Base-by-base conservation (phyloP, 2,113 vertebrate species). In the Elephantulus edwardii region DNA sequence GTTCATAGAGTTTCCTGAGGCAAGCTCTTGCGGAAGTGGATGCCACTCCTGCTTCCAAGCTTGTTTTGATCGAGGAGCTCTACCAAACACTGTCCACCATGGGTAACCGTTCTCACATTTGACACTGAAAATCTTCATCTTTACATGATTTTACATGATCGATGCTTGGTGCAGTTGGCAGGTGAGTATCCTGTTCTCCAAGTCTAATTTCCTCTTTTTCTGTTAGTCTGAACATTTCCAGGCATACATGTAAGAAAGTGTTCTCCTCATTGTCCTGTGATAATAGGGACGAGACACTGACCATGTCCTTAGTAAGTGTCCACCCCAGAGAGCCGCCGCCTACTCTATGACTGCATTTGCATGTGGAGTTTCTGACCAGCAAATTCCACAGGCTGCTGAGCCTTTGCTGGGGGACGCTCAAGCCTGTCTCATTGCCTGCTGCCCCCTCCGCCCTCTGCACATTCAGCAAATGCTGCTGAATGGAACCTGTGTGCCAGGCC, bases 101-200 rank as follows among this genome's bases (percentile, higher is more conserved):
- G n/a, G n/a, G n/a, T n/a, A n/a, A n/a, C n/a, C 1, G 2, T 22
- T 19, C 26, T 24, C 48, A 3, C 2, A 17, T 22, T 9, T 2
- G 10, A 33, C 26, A 58, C 44, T 40, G 33, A 64, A 56, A 6
- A 19, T 24, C 14, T 82, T 26, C 17, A 38, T 52, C n/a, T 56
- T 33, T 20, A 9, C 24, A 20, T 22, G 26, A 52, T 24, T 40
- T 40, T 64, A 28, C 5, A 4, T 26, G 30, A 35, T 66, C 11
- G 33, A 35, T 35, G 40, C 14, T 68, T 56, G 33, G 62, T 48
- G 40, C 38, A 44, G 58, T 30, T 71, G 30, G 44, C 2, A 2
- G 70, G 40, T 38, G 24, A 35, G 7, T 14, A 17, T 3, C 1
- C 12, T 66, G 8, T 33, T 33, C 38, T 79, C 44, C 44, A 68